Percentiles rank a stretch among this genome's conserved stretches.
Evolutionary conservation across 2,888 invertebrate genomes (phyloP).

Genomic region (Stenurella melanura): DNA sequence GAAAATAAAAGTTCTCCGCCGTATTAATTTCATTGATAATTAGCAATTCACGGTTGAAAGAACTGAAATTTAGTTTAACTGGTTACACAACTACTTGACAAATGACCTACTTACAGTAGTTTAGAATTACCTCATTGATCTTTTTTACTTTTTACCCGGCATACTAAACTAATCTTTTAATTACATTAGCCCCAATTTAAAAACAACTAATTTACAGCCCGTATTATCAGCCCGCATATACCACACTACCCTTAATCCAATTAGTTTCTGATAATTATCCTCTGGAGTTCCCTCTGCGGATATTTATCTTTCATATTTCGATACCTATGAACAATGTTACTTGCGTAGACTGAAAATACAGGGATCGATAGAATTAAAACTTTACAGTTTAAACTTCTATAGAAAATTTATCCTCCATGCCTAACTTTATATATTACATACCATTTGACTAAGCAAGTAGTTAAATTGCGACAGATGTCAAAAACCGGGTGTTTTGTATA

Average conservation of each 20-base stretch:
- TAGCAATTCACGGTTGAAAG: slow-evolving; percentile 61
- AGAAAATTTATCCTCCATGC: background rate
- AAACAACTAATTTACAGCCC: slow-evolving; percentile 8
- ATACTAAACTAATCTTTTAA: slow-evolving; percentile 41
- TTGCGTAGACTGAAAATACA: background rate
- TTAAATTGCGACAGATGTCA: too few relatives aligned
- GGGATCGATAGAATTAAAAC: too few relatives aligned
- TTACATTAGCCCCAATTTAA: slow-evolving; percentile 37
- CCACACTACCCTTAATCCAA: background rate
- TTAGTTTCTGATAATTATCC: background rate
- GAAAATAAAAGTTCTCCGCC: slow-evolving; percentile 22
- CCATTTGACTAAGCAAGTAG: too few relatives aligned
- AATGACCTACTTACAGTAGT: slow-evolving; percentile 61
- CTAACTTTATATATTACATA: background rate
- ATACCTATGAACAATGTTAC: background rate
- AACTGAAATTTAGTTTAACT: slow-evolving; percentile 61
- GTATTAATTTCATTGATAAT: slow-evolving; percentile 58
- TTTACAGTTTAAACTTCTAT: background rate
- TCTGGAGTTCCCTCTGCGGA: background rate
- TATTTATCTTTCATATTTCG: slow-evolving; percentile 6
- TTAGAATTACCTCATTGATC: slow-evolving; percentile 58
- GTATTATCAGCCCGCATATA: slow-evolving; percentile 17
- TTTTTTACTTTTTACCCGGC: slow-evolving; percentile 47
- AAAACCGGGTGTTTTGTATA: too few relatives aligned
- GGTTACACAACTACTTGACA: slow-evolving; percentile 61